These are phyloP conservation scores for Tiphia femorata DNA, from an alignment of 2,888 invertebrate genomes.

Conservation along the genomic window DNA sequence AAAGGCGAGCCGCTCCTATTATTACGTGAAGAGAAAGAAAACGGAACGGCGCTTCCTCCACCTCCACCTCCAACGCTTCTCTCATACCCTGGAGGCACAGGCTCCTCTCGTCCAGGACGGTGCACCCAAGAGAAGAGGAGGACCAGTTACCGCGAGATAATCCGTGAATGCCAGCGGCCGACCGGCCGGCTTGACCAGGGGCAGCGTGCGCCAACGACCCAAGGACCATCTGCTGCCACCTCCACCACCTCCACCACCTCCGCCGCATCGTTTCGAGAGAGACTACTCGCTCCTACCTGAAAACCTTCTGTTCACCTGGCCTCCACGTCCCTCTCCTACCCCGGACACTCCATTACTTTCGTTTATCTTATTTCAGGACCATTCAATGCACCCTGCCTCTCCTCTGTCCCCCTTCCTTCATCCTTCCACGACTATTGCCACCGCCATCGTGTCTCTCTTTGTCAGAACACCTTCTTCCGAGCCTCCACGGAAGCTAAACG, in stretches of 20 bases:
- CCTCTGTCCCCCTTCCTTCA: background rate
- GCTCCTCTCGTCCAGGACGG: background rate
- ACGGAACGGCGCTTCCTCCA: conserved; percentile 25
- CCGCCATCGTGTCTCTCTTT: background rate
- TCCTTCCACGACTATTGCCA: conserved; percentile 21
- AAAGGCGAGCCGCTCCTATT: conserved; percentile 44
- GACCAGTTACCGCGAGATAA: conserved; percentile 27
- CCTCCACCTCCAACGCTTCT: background rate
- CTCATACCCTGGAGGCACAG: background rate
- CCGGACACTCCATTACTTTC: conserved; percentile 35
- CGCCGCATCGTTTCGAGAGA: conserved; percentile 14
- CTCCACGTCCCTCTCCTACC: conserved; percentile 14
- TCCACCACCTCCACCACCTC: no score
- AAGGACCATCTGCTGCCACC: conserved; percentile 35
- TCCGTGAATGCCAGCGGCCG: conserved; percentile 27
- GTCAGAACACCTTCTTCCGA: no score
- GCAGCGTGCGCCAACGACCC: conserved; percentile 7
- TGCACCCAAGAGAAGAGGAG: background rate
- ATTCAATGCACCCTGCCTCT: conserved; percentile 36
- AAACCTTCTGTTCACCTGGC: conserved; percentile 44
- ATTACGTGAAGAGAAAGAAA: conserved; percentile 36
- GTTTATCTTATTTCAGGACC: conserved; percentile 54
- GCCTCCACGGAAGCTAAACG: no score
- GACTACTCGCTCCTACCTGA: conserved; percentile 37
- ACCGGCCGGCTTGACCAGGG: conserved; percentile 19